Base-by-base conservation (phyloP, 53 echinoderm and acorn worm species). In the Mesocentrotus franciscanus region DNA sequence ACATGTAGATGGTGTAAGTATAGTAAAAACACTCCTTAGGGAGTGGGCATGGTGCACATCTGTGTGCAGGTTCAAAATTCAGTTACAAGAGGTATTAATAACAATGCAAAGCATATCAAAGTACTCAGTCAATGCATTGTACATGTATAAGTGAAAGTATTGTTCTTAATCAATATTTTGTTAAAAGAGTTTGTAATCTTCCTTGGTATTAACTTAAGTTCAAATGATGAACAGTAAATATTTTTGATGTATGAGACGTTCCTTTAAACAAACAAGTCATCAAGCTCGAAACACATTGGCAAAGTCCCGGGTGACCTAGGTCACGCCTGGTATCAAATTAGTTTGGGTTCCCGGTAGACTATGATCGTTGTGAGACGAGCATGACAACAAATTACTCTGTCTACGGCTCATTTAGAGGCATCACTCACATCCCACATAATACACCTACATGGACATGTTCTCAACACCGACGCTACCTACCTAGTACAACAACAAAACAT, bases 361-460 rank as follows among this genome's bases (percentile, higher is more conserved):
- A 36, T 91, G 68, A 91, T 62, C 35, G 20, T 91, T 35, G 64
- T 27, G 35, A 61, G 16, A 5, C 35, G 24, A 62, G 91, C 91
- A 91, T 66, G 91, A 91, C 91, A 91, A 91, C 64, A 62, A 91
- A 91, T 91, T 91, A 91, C 91, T 91, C 61, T 66, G 62, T 91
- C 61, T 62, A 34, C 91, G 91, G 34, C 91, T 66, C 91, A 64
- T 91, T 91, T 91, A 66, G 35, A 66, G 9, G 35, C 62, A 91
- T 90, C 90, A 90, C 90, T 90, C 90, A 90, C 90, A 30, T 90
- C 32, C 27, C 13, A 90, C 81, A 81, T 81, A 64, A 64, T 42
- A 81, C 81, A 33, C 81, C 81, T 81, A 42, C 81, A 81, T 20
- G 64, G 64, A 64, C 64, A 64, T 72, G 81, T 18, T 39, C 42